Conservation (phyloP, 23 tunicate species). For the Trididemnum clinides region DNA sequence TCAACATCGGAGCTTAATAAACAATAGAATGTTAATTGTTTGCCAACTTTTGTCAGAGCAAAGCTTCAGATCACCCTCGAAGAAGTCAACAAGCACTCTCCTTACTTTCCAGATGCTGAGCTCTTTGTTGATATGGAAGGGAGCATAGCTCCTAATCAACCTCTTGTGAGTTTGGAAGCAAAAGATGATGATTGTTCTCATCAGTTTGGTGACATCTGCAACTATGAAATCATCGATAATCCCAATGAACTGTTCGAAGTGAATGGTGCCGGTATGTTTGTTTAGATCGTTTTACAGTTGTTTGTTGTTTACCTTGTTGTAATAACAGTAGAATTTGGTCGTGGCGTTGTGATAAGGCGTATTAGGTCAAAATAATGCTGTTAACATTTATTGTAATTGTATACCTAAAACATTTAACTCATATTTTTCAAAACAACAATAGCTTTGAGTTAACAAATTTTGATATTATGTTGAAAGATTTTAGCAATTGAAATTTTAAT, state of each 20-base stretch:
- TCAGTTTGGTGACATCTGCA: conserved; percentile 23
- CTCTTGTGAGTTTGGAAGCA: conserved; percentile 39
- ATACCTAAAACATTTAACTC: too few species aligned
- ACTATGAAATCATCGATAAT: background rate
- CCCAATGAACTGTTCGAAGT: background rate
- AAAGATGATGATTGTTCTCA: conserved; percentile 46
- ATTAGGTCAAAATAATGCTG: too few species aligned
- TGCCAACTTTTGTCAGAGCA: conserved; percentile 13
- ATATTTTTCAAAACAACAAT: too few species aligned
- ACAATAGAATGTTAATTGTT: background rate
- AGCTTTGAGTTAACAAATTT: too few species aligned
- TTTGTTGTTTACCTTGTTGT: background rate
- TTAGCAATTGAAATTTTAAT: too few species aligned
- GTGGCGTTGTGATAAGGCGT: too few species aligned
- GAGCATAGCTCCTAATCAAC: conserved; percentile 1
- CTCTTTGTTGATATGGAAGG: conserved; percentile 31
- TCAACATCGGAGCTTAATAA: too few species aligned
- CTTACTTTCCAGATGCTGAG: conserved; percentile 16
- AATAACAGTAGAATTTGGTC: background rate
- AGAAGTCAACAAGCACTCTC: conserved; percentile 29
- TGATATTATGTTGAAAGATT: too few species aligned
- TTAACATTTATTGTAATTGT: too few species aligned
- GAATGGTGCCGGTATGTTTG: background rate
- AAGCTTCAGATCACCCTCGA: background rate
- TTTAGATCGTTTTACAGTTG: background rate